Conservation (phyloP, 2,888 invertebrate genomes). For the Nysson spinosus region DNA sequence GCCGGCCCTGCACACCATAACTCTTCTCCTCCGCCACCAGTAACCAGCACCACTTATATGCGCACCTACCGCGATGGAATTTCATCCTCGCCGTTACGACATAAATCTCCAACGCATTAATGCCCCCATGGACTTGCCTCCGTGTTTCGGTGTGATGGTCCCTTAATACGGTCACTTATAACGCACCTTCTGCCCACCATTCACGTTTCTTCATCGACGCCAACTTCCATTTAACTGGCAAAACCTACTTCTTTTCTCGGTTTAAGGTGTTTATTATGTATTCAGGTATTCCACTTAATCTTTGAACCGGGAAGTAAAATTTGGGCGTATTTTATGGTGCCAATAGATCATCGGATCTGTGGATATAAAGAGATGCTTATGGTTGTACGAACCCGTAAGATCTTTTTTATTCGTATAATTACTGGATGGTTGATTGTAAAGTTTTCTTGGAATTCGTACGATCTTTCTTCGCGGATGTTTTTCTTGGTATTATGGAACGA, state of each 20-base stretch:
- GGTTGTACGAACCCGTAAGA: background rate
- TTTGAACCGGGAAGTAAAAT: conserved; percentile 24
- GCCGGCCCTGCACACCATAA: too few relatives aligned
- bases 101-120: conserved; percentile 73
- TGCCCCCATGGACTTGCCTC: conserved; percentile 59
- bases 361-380: conserved; percentile 2
- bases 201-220: conserved; percentile 16
- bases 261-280: conserved; percentile 14
- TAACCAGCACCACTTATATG: conserved; percentile 55
- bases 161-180: conserved; percentile 61
- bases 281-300: conserved; percentile 28
- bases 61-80: conserved; percentile 69
- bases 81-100: conserved; percentile 71
- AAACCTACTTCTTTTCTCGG: background rate
- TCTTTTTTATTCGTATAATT: background rate
- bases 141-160: conserved; percentile 48
- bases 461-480: too few relatives aligned
- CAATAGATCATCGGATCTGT: conserved; percentile 33
- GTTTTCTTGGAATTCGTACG: background rate
- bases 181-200: conserved; percentile 12
- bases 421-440: background rate
- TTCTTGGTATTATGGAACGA: too few relatives aligned
- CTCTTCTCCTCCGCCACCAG: conserved; percentile 60
- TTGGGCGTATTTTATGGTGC: background rate
- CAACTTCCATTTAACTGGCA: too few relatives aligned